Evolutionary conservation across 2,888 invertebrate genomes (phyloP), one percentile per base, ranked within the genome.

Genomic region (Papilio protenor): DNA sequence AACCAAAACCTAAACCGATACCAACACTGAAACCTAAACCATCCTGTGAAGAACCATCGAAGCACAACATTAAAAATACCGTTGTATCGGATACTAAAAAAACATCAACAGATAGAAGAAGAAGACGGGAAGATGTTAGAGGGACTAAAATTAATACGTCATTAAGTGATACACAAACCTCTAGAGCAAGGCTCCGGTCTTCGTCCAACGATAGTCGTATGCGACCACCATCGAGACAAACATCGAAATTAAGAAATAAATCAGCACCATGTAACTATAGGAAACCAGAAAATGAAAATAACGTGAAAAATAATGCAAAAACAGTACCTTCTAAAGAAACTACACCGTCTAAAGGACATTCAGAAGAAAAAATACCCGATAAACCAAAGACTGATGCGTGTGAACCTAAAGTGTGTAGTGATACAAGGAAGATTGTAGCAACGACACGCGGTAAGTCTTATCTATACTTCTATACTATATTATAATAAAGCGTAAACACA

Each of bases 251-350:
- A 11, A 73, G 77, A 14, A 49, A 73, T 45, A 77, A 55, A 66
- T 77, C 77, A 12, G 77, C 77, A 64, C 77, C 77, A 12, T 18
- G 61, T 16, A 52, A 77, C 4, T 71, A 47, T n/a, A n/a, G 66
- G 14, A 69, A 69, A 14, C 5, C n/a, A 33, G 66, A 69, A 21
- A 69, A 69, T 14, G 66, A 45, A 45, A 45, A 12, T n/a, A 40
- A 69, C 14, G 18, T 40, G 5, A 69, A 69, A 69, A 69, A 12
- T n/a, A 45, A 69, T 12, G 18, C 45, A 16, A 45, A 69, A 45
- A 45, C 40, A 14, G 21, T 69, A n/a, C 66, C 66, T 2, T 45
- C 40, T 45, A 45, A 40, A 21, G 66, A 69, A 45, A 45, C 21
- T 33, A 40, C 66, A 12, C 45, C 45, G 21, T 5, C 45, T 45